Evolutionary conservation across 2,113 vertebrate genomes (phyloP).

Genomic region (Climacteris rufus): DNA sequence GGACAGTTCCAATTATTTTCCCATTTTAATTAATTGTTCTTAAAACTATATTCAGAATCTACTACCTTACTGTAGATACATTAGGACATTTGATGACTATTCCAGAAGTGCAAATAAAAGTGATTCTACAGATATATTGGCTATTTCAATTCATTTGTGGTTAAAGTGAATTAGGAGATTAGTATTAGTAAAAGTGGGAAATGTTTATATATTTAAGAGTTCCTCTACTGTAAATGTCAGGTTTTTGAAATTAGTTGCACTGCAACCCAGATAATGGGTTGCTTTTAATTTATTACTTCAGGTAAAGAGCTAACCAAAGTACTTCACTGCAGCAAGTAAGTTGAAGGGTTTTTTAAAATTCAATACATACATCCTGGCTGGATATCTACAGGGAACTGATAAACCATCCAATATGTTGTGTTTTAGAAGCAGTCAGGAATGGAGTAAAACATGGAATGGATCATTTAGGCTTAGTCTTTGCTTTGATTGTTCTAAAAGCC

Average conservation of each 20-base stretch:
- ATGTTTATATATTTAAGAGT: not conserved
- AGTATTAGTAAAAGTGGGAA: not conserved
- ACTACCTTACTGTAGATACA: not conserved
- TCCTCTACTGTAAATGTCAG: not conserved
- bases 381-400: not conserved
- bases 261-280: not conserved
- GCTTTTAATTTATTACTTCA: conserved; percentile 19
- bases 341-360: not conserved
- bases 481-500: not conserved
- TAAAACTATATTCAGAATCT: not conserved
- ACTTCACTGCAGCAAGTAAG: not conserved
- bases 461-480: not conserved
- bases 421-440: not conserved
- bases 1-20: not conserved
- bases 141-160: not conserved
- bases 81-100: not conserved
- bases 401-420: not conserved
- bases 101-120: not conserved
- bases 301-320: not conserved
- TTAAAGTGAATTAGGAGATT: not conserved
- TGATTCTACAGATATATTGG: not conserved
- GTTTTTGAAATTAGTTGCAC: not conserved
- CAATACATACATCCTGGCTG: not conserved
- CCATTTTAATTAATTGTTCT: not conserved
- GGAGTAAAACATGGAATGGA: not conserved